phyloP scores from a whole-genome alignment of 1,140 invertebrate genomes.

The Melipona quadrifasciata region DNA sequence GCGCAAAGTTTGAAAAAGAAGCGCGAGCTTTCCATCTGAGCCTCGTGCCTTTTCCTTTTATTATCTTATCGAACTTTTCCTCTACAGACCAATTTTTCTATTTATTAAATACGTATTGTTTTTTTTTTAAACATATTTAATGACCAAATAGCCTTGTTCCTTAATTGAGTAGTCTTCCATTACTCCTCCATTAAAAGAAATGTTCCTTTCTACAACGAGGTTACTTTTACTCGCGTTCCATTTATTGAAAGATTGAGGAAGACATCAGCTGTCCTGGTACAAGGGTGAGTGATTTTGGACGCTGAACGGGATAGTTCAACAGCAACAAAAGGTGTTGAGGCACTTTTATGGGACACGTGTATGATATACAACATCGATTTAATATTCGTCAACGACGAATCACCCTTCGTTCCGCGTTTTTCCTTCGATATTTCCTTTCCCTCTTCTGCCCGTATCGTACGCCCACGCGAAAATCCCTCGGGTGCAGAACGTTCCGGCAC shows the following conservation, averaged over 20 bases:
- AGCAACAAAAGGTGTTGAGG: too few relatives aligned
- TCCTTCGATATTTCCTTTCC: not conserved
- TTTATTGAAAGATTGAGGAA: not conserved
- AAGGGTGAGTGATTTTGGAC: not conserved
- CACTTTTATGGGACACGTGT: too few relatives aligned
- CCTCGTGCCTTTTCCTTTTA: conserved; percentile 1
- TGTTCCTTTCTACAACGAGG: too few relatives aligned
- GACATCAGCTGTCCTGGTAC: not conserved
- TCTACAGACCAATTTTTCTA: not conserved
- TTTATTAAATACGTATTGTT: too few relatives aligned
- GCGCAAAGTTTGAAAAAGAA: conserved; percentile 1
- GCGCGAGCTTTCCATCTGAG: conserved; percentile 36
- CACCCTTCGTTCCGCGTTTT: not conserved
- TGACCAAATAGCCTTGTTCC: too few relatives aligned
- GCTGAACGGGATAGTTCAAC: too few relatives aligned
- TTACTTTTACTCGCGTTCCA: not conserved
- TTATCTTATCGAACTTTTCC: not conserved
- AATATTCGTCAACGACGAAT: not conserved
- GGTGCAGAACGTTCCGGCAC: not conserved
- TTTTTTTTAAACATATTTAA: too few relatives aligned
- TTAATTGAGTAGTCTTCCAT: not conserved
- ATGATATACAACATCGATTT: too few relatives aligned
- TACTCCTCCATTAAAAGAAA: too few relatives aligned
- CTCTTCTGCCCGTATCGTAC: not conserved
- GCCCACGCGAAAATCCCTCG: not conserved